Evolutionary conservation across 2,113 vertebrate species (phyloP), one percentile per base, ranked within the genome.

Genomic region (Strix uralensis): DNA sequence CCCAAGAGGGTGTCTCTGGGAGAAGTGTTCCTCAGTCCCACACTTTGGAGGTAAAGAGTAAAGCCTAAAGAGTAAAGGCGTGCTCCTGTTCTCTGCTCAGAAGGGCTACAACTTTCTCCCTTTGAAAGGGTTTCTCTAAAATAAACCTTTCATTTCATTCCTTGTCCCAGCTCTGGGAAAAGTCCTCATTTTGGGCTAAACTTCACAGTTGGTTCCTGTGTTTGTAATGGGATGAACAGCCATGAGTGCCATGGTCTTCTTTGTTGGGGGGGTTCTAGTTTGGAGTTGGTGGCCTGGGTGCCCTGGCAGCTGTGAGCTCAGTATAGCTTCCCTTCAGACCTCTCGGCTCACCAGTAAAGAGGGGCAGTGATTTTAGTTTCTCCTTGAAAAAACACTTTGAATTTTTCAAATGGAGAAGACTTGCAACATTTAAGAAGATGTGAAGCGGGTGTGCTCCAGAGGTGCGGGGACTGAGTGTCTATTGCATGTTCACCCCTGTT

Each of bases 391-490:
- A 73, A 46, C 34, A 18, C 18, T 94, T 79, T 30, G 10, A 36
- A 17, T 78, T 91, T 88, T 85, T 78, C 30, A 44, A 15, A 55
- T 8, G 15, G 22, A 11, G 49, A 63, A 67, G 54, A 47, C 18
- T 65, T 78, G 44, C 12, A 27, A 14, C 27, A 51, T 15, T 23
- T 61, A 58, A 79, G 30, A 86, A 75, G 42, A 3, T 52, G 55
- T 36, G 59, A 61, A 57, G 30, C 36, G 42, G 17, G 13, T 27
- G 30, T 27, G 30, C 32, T 87, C 59, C 79, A 81, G 59, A 52
- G 22, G 34, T 32, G 67, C 0, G 0, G 25, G 19, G 20, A 70
- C 51, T 0, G 0, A 71, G 42, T 9, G 20, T 30, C 66, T 26
- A 2, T 47, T 26, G 34, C 3, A 0, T 57, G 34, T 46, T 88